A percentile compares a stretch with the other conserved stretches of the same genome.
phyloP scores from a whole-genome alignment of 2,113 vertebrate species.

The Toxotes jaculatrix region DNA sequence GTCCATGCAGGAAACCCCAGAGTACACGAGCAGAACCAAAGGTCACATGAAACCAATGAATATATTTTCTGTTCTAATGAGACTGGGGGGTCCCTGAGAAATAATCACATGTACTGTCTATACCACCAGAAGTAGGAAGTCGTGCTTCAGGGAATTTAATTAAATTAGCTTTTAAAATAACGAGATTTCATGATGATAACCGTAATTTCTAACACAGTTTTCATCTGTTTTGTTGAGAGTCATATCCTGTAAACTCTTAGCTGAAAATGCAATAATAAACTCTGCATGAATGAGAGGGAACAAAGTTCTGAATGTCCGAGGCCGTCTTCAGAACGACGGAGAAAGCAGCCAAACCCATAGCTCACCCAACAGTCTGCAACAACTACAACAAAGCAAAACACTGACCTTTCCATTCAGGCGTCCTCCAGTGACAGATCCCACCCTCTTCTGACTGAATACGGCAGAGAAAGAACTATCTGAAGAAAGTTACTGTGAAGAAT shows the following conservation, averaged over 20 bases:
- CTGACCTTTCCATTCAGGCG: no score
- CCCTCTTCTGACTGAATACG: not conserved
- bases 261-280: not conserved
- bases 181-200: not conserved
- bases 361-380: no score
- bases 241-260: not conserved
- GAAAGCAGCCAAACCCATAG: no score
- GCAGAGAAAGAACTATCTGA: not conserved
- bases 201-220: not conserved
- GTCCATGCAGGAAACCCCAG: not conserved
- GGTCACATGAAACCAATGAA: constrained; percentile 22
- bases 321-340: no score
- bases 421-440: not conserved
- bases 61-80: constrained; percentile 25
- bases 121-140: constrained; percentile 17
- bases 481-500: not conserved
- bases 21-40: not conserved
- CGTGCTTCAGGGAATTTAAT: not conserved
- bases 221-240: no score
- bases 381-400: no score
- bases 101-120: not conserved
- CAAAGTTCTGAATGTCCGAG: not conserved
- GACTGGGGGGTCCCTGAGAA: not conserved
- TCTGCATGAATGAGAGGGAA: not conserved
- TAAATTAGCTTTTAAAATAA: not conserved